Evolutionary conservation across 2,113 vertebrate species (phyloP).

Genomic region (Halichoerus grypus): DNA sequence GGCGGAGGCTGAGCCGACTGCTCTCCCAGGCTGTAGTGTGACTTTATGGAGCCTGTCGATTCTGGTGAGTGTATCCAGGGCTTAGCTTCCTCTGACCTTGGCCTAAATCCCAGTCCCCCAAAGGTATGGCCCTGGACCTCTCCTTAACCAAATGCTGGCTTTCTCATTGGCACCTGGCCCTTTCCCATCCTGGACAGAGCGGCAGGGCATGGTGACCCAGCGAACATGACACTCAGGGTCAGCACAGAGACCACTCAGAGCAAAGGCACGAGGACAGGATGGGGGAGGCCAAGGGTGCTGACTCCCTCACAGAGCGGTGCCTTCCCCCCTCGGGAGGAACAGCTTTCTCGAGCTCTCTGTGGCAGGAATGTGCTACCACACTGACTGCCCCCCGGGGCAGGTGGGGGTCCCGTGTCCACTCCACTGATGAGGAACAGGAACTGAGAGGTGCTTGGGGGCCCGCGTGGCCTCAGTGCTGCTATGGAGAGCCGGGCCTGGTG

Average conservation of each 20-base stretch:
- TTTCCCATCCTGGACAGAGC: not conserved
- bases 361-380: not conserved
- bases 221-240: rapidly evolving
- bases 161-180: not conserved
- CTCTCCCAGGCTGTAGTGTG: not conserved
- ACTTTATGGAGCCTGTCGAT: not conserved
- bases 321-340: not conserved
- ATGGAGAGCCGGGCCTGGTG: not conserved
- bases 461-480: not conserved
- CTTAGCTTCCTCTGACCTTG: not conserved
- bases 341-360: not conserved
- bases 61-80: not conserved
- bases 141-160: not conserved
- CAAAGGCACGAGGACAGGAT: not conserved
- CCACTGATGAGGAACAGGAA: not conserved
- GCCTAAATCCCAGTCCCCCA: not conserved
- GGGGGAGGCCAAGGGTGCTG: not conserved
- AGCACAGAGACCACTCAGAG: not conserved
- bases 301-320: not conserved
- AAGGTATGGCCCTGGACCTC: not conserved
- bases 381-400: not conserved
- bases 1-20: not conserved
- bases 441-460: not conserved
- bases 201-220: not conserved
- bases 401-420: not conserved